phyloP scores from a whole-genome alignment of 2,113 vertebrate genomes.

The Ovis canadensis region DNA sequence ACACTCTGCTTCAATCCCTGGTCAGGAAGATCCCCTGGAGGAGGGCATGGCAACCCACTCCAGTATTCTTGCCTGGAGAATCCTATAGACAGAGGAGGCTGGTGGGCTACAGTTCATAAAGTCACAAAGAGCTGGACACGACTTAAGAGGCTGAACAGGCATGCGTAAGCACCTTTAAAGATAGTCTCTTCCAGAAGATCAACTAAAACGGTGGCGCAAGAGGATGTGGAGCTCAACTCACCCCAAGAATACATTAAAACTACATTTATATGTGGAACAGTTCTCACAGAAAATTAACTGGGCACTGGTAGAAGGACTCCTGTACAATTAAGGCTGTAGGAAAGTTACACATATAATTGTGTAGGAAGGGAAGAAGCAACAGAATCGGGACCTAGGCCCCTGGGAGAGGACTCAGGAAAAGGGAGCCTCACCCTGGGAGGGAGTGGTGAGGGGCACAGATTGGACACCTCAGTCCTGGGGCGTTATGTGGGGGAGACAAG shows the following conservation, averaged over 20 bases:
- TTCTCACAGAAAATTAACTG: not conserved
- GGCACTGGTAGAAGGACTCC: not conserved
- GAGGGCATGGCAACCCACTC: not conserved
- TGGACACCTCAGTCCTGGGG: not conserved
- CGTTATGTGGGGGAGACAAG: not conserved
- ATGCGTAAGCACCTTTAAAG: not conserved
- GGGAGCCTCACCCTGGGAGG: not conserved
- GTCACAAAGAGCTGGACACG: not conserved
- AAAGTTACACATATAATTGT: not conserved
- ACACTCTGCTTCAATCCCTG: not conserved
- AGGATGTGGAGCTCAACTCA: not conserved
- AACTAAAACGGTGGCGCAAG: not conserved
- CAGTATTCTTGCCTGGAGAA: not conserved
- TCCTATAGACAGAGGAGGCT: not conserved
- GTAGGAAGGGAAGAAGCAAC: not conserved
- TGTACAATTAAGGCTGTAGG: not conserved
- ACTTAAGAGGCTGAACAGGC: not conserved
- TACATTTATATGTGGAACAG: not conserved
- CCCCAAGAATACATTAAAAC: not conserved
- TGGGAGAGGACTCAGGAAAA: not conserved
- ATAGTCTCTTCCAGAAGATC: not conserved
- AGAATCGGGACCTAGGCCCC: not conserved
- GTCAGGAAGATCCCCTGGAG: not conserved
- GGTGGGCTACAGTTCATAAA: not conserved
- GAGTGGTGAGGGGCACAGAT: not conserved